Percentiles rank a stretch among this genome's conserved stretches.
These are phyloP conservation scores for Ostrea denselamellosa DNA, from an alignment of 1,140 invertebrate species.

Conservation along the genomic window DNA sequence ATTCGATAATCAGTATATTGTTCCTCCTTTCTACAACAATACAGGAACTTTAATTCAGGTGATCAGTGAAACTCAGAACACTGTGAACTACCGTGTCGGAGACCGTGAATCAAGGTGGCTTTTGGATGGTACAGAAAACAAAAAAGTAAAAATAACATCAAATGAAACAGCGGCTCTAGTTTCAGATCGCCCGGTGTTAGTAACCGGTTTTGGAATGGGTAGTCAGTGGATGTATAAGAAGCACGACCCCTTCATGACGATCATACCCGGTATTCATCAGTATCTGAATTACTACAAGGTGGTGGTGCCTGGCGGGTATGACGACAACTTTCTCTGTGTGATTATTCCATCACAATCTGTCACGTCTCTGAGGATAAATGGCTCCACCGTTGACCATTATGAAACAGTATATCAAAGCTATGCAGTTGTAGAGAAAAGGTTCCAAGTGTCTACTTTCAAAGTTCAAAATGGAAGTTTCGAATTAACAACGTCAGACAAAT, in stretches of 20 bases:
- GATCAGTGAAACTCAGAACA: background rate
- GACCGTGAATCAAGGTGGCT: background rate
- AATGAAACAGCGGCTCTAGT: background rate
- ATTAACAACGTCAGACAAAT: background rate
- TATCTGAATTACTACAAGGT: background rate
- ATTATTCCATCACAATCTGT: background rate
- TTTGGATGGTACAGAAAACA: background rate
- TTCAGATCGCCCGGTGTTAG: background rate
- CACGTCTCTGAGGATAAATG: background rate
- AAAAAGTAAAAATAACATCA: background rate
- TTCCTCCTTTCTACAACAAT: background rate
- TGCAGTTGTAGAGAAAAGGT: background rate
- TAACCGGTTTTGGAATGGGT: conserved; percentile 5
- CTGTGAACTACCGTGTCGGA: background rate
- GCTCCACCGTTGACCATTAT: background rate
- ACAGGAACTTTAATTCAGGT: background rate
- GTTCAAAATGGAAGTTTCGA: background rate
- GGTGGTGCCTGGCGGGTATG: background rate
- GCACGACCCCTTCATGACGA: background rate
- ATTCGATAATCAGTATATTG: conserved; percentile 1
- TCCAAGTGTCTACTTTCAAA: background rate
- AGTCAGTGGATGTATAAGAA: too few relatives aligned
- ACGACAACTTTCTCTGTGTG: background rate
- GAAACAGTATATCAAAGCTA: background rate
- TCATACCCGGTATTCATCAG: background rate